Evolutionary conservation across 2,113 vertebrate genomes (phyloP).

Genomic region (Oxyruncus cristatus): DNA sequence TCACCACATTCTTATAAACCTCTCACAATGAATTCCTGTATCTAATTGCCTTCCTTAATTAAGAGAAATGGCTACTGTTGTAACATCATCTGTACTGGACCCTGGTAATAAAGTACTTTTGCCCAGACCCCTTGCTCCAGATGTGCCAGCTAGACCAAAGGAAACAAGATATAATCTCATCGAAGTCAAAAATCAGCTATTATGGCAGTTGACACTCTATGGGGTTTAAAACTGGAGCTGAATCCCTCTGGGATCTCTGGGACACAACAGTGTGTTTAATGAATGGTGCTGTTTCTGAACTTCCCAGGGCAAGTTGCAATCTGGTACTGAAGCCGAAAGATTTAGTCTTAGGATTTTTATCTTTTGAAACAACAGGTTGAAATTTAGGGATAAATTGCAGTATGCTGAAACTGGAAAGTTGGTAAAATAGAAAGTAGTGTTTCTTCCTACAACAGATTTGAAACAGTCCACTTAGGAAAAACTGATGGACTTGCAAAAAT

Average conservation of each 20-base stretch:
- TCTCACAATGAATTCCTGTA: neutral
- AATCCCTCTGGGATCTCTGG: neutral
- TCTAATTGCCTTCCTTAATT: neutral
- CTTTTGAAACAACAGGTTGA: neutral
- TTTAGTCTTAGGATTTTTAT: neutral
- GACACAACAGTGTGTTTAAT: neutral
- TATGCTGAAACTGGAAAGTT: neutral
- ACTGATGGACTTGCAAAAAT: neutral
- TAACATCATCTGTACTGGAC: no score
- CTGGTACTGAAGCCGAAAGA: neutral
- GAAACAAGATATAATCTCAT: neutral
- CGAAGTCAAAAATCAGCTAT: neutral
- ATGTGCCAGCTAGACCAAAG: neutral
- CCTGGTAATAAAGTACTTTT: neutral
- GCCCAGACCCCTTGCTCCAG: neutral
- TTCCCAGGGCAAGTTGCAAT: neutral
- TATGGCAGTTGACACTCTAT: neutral
- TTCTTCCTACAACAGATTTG: neutral
- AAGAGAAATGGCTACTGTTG: no score
- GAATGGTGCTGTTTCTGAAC: neutral
- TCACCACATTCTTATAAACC: neutral
- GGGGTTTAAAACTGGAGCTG: neutral
- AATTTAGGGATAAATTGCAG: neutral
- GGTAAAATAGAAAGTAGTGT: neutral
- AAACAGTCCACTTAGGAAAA: neutral